A percentile compares a stretch with the other conserved stretches of the same genome.
Conservation (phyloP, 2,113 vertebrate species). For the Aythya baeri region DNA sequence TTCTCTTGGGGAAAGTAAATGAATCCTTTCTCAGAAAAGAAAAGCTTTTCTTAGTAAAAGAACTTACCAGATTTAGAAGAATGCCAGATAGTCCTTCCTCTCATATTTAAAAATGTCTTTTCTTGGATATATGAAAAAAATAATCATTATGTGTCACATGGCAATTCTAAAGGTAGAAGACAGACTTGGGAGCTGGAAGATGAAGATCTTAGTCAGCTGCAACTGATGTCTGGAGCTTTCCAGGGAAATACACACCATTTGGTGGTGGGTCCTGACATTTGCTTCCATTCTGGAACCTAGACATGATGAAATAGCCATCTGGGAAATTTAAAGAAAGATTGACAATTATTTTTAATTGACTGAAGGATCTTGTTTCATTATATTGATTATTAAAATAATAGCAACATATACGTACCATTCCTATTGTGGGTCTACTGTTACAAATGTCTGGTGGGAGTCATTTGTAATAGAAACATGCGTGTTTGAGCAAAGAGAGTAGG, state of each 20-base stretch:
- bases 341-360: neutral
- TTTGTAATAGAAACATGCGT: neutral
- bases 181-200: neutral
- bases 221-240: neutral
- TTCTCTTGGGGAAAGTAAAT: slow-evolving; percentile 1
- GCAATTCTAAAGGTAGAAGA: neutral
- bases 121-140: neutral
- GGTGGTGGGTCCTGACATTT: neutral
- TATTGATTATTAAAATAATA: neutral
- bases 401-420: neutral
- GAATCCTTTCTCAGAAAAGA: neutral
- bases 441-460: neutral
- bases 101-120: neutral
- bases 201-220: neutral
- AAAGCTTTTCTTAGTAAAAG: neutral
- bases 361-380: neutral
- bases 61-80: neutral
- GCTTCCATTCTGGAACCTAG: neutral
- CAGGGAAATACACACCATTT: neutral
- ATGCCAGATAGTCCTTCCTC: neutral
- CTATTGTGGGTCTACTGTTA: neutral
- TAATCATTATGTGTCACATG: neutral
- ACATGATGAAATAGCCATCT: neutral
- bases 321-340: neutral
- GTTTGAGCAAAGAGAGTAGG: neutral